These are phyloP conservation scores for Dreissena rostriformis DNA, from an alignment of 1,140 invertebrate species.

Conservation along the genomic window DNA sequence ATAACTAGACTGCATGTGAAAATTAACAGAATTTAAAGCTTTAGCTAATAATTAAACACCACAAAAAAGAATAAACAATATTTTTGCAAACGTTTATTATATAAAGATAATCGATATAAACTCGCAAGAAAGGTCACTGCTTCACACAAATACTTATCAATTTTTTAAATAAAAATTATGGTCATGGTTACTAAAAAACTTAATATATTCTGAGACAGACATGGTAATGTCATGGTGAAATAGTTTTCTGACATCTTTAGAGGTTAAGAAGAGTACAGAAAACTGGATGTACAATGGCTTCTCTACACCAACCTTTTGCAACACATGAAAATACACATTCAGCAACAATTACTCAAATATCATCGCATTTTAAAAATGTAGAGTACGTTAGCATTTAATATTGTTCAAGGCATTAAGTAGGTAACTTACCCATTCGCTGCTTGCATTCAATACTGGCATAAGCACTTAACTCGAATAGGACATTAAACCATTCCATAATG, in stretches of 20 bases:
- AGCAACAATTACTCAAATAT: slow-evolving; percentile 32
- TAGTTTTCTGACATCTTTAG: slow-evolving; percentile 45
- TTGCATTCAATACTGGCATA: background rate
- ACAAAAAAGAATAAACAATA: too few species aligned
- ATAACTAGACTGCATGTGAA: too few species aligned
- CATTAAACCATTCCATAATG: background rate
- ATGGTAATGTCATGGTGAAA: background rate
- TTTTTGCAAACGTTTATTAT: too few species aligned
- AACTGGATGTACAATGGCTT: slow-evolving; percentile 66
- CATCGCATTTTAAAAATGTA: slow-evolving; percentile 26
- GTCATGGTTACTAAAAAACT: background rate
- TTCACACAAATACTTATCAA: too few species aligned
- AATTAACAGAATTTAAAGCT: too few species aligned
- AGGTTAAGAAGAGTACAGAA: slow-evolving; percentile 68
- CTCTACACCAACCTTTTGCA: slow-evolving; percentile 53
- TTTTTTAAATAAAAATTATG: too few species aligned
- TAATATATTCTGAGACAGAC: background rate
- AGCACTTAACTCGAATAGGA: background rate
- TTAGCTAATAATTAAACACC: too few species aligned
- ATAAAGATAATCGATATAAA: too few species aligned
- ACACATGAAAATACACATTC: slow-evolving; percentile 53
- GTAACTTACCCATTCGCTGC: background rate
- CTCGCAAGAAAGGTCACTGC: too few species aligned
- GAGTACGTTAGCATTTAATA: background rate
- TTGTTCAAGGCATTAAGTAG: background rate